Evolutionary conservation across 2,888 invertebrate genomes (phyloP).

Genomic region (Eilema depressum): DNA sequence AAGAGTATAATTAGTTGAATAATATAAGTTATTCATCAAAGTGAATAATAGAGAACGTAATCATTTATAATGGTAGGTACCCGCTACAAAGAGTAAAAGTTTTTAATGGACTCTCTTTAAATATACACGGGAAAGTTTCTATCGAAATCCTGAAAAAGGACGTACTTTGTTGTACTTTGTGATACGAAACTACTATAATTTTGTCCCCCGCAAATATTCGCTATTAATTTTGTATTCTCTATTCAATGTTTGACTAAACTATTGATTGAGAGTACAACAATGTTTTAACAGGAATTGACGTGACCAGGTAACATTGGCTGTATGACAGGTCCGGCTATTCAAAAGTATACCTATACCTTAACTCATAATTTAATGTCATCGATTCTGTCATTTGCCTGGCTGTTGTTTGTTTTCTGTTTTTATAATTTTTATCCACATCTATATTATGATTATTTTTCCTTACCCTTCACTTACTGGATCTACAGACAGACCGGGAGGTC

Average conservation of each 20-base stretch:
- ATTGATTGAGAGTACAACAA: background rate
- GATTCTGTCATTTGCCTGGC: too few species aligned
- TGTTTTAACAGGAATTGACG: background rate
- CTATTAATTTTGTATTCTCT: constrained; percentile 23
- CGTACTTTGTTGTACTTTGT: constrained; percentile 39
- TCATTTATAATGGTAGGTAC: constrained; percentile 17
- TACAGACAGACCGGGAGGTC: too few species aligned
- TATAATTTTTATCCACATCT: too few species aligned
- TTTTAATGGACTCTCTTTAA: constrained; percentile 55
- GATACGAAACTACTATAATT: constrained; percentile 45
- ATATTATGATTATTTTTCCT: too few species aligned
- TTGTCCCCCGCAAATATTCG: constrained; percentile 45
- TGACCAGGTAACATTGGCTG: too few species aligned
- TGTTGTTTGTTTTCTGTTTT: too few species aligned
- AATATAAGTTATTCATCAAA: constrained; percentile 26
- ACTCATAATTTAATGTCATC: too few species aligned
- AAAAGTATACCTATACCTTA: too few species aligned
- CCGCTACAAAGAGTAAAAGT: constrained; percentile 45
- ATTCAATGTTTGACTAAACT: constrained; percentile 25
- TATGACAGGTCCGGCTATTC: too few species aligned
- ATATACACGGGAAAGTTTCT: constrained; percentile 52
- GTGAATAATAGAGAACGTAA: constrained; percentile 20
- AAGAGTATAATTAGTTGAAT: constrained; percentile 26
- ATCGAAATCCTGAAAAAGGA: constrained; percentile 61
- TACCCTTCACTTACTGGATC: too few species aligned